Percentiles rank a stretch among this genome's conserved stretches.
phyloP scores from a whole-genome alignment of 2,797 vertebrate species.

The Numenius phaeopus region DNA sequence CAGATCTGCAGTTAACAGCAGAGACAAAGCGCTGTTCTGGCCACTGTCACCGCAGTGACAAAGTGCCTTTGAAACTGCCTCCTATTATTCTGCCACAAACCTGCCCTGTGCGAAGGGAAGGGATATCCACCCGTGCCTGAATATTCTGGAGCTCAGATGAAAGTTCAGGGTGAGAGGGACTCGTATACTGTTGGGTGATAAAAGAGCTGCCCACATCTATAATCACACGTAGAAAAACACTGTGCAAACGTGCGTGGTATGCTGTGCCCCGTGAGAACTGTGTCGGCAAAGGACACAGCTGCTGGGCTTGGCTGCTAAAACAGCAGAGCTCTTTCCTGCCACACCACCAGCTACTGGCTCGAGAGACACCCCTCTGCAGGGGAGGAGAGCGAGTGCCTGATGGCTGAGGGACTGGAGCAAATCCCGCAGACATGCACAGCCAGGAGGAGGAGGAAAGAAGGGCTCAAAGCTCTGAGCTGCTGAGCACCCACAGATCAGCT shows the following conservation, averaged over 20 bases:
- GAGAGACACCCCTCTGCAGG: background rate
- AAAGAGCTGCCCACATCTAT: background rate
- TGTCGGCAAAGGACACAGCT: background rate
- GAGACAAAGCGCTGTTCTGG: background rate
- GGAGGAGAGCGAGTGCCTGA: background rate
- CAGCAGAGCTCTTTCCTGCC: background rate
- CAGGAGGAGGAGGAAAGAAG: background rate
- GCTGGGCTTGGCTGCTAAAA: background rate
- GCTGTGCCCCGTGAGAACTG: background rate
- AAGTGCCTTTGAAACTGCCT: background rate
- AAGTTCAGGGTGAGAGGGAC: background rate
- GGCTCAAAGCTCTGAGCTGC: background rate
- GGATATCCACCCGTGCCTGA: background rate
- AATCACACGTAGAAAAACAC: background rate
- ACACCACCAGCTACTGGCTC: background rate
- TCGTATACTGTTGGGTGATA: background rate
- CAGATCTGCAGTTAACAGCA: background rate
- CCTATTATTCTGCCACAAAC: background rate
- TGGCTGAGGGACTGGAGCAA: background rate
- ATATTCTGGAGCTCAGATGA: background rate
- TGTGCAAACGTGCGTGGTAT: background rate
- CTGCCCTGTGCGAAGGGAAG: background rate
- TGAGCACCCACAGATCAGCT: background rate
- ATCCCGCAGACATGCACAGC: background rate
- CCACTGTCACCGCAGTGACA: background rate